Base-by-base conservation (phyloP, 2,113 vertebrate species). In the Hippocampus guttulatus region DNA sequence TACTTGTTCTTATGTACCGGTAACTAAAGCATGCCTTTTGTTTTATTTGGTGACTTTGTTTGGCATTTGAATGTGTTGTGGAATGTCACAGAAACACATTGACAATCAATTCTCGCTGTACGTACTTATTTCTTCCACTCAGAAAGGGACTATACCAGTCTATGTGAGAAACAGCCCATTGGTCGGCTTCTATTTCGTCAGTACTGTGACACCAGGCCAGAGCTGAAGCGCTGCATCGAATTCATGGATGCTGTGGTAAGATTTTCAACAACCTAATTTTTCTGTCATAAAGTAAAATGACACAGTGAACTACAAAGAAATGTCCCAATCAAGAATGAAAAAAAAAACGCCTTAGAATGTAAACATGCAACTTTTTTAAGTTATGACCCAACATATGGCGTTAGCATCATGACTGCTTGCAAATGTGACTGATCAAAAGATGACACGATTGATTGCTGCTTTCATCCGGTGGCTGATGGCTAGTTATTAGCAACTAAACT, bases 231-330 rank as follows among this genome's bases (percentile, higher is more conserved):
- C 73, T 94, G 92, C 81, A 93, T 95, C 54, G 94, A 95, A 74
- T 97, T 97, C 77, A 91, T 96, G 87, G 95, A 96, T 67, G 90
- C 94, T 51, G 95, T 96, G 94, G 95, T 97, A 88, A 95, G 95
- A 81, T 58, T 73, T 33, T 49, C 0, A 45, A 10, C 1, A 25
- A 63, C 23, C n/a, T 15, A 45, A 11, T 67, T 52, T 21, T 20
- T 5, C 33, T 64, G 0, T 67, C 25, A 2, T 38, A 38, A 38
- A 38, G 0, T 38, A 38, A 38, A 38, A 38, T 38, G 33, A 38
- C 33, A 38, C 30, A 33, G 4, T 33, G 30, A 33, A 33, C 33
- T 38, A 38, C 5, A 38, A 38, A 38, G 33, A 38, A 38, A 38
- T 38, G 5, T 38, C 33, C 33, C 33, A 38, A 7, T 38, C 33